Evolutionary conservation across 1,140 invertebrate genomes (phyloP).

Genomic region (Leguminivora glycinivorella): DNA sequence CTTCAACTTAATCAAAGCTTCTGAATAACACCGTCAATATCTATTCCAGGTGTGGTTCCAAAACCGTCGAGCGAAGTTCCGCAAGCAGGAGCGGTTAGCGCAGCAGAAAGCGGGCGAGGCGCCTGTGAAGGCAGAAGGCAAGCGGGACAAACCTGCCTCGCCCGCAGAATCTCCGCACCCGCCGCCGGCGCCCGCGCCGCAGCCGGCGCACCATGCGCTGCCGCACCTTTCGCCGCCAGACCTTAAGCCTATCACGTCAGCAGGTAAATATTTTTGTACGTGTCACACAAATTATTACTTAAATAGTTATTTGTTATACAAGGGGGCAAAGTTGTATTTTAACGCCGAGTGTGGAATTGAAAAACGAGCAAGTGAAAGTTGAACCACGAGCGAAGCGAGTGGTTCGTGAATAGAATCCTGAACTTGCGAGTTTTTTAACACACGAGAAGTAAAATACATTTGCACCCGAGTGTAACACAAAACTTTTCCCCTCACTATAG

Average conservation of each 20-base stretch:
- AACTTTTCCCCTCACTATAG: too few species aligned
- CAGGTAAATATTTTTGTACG: constrained; percentile 56
- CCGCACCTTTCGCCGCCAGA: constrained; percentile 75
- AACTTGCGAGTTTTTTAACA: too few species aligned
- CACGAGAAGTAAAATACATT: too few species aligned
- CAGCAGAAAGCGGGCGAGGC: constrained; percentile 85
- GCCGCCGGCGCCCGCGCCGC: constrained; percentile 55
- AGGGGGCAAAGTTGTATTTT: too few species aligned
- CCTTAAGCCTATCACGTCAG: constrained; percentile 74
- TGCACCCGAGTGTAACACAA: too few species aligned
- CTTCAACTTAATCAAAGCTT: too few species aligned
- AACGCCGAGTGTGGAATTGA: too few species aligned
- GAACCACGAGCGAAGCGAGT: too few species aligned
- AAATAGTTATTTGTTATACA: too few species aligned
- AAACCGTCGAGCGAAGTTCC: constrained; percentile 94
- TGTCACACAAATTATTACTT: constrained; percentile 8
- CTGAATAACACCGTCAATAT: constrained; percentile 25
- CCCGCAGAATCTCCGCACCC: constrained; percentile 64
- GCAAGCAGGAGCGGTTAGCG: constrained; percentile 93
- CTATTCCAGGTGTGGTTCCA: constrained; percentile 95
- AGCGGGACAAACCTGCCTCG: constrained; percentile 61
- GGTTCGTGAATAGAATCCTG: too few species aligned
- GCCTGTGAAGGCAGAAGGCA: constrained; percentile 68
- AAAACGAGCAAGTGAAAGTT: too few species aligned
- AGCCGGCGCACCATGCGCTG: constrained; percentile 69